Base-by-base conservation (phyloP, 2,888 invertebrate species). In the Incurvaria masculella region DNA sequence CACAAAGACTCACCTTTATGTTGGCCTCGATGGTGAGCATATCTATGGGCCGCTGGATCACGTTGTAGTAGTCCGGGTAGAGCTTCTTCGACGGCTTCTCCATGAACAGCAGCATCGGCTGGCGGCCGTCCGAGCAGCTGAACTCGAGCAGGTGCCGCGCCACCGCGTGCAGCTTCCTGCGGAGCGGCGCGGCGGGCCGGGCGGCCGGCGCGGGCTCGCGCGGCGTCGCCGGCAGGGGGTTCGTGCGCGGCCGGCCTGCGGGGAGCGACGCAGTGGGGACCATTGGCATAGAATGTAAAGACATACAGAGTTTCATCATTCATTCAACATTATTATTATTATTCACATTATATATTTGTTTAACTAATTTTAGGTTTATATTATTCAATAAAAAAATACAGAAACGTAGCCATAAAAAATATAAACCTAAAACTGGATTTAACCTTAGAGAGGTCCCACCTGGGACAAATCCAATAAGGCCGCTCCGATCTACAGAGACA, bases 61-160 rank as follows among this genome's bases (percentile, higher is more conserved):
- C 89, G 68, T 91, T 90, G 68, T 97, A 97, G 66, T 97, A 97
- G 65, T 95, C 95, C 0, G 97, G 94, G 64, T 97, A 97, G 26
- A 94, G 76, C 63, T 96, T 94, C 66, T 91, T 91, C 21, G 94
- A 94, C 0, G 99, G 98, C 61, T 97, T 93, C 66, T 95, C 94
- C 91, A 97, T 91, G 65, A 99, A 99, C 58, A 94, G 84, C 49
- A 93, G 75, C 80, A 96, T 91, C 0, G 95, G 91, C 57, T 91
- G 87, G 14, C 97, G 81, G 0, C 91, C 93, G 57, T 88, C 89
- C 40, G 74, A 72, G 52, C 79, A 79, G 0, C 79, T 75, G 60
- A 72, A 78, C 41, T 79, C 79, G 0, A 79, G 60, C 48, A 79
- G 55, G 42, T 79, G 79, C 18, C 71, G 93, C 56, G 93, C 93